Evolutionary conservation across 1,140 invertebrate genomes (phyloP).

Genomic region (Meloidogyne floridensis): DNA sequence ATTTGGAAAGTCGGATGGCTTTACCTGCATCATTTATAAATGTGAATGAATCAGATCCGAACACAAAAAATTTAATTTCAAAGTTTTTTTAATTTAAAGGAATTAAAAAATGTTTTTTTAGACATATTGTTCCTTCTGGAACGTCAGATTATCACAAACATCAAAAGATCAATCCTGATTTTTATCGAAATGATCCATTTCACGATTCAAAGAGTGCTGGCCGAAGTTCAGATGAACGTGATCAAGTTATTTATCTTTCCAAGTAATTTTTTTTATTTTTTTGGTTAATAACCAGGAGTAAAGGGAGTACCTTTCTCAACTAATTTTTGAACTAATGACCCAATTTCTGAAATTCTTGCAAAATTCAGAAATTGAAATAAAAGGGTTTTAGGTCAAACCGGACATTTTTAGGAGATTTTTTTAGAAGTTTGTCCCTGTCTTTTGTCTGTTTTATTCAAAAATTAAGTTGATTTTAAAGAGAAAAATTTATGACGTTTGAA

Average conservation of each 20-base stretch:
- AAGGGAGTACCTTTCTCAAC: no score
- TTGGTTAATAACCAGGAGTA: not conserved
- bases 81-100: not conserved
- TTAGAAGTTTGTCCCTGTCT: no score
- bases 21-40: not conserved
- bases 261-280: not conserved
- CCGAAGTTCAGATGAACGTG: not conserved
- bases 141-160: not conserved
- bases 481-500: no score
- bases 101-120: not conserved
- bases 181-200: conserved; percentile 9
- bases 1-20: not conserved
- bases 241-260: conserved; percentile 14
- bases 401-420: no score
- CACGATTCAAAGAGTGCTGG: not conserved
- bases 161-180: not conserved
- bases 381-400: no score
- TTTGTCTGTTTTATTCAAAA: no score
- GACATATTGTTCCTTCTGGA: not conserved
- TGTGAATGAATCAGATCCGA: not conserved
- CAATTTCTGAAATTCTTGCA: no score
- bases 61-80: not conserved
- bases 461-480: not conserved
- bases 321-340: no score
- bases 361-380: no score